These are phyloP conservation scores for Drosophila guanche DNA, from an alignment of 1,140 invertebrate genomes.

Conservation along the genomic window DNA sequence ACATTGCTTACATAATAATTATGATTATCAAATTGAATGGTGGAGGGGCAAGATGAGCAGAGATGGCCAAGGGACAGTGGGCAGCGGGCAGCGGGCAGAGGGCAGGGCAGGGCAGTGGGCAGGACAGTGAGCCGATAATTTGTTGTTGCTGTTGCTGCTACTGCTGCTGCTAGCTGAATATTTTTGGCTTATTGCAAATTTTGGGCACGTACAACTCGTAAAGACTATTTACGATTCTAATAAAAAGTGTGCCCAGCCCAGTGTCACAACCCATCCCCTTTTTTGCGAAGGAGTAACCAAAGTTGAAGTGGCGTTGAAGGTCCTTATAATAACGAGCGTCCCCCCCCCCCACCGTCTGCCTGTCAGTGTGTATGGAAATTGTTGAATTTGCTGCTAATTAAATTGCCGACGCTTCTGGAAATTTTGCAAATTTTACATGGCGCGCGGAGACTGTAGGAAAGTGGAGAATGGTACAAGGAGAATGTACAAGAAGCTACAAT, in stretches of 20 bases:
- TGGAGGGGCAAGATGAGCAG: neutral
- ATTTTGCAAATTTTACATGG: constrained; percentile 67
- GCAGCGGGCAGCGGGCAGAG: constrained; percentile 4
- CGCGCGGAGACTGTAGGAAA: neutral
- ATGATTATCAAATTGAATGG: constrained; percentile 69
- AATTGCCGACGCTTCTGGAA: constrained; percentile 61
- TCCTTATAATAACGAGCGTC: constrained; percentile 47
- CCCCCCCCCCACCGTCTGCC: neutral
- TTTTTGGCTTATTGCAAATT: constrained; percentile 79
- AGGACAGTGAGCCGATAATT: constrained; percentile 62
- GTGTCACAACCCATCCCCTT: constrained; percentile 36
- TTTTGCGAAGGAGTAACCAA: constrained; percentile 42
- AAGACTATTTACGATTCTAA: constrained; percentile 82
- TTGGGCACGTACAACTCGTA: constrained; percentile 80
- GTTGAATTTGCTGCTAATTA: constrained; percentile 81
- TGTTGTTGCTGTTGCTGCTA: constrained; percentile 60
- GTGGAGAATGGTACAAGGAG: no score
- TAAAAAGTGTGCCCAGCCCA: constrained; percentile 69
- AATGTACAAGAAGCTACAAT: no score
- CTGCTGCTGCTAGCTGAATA: constrained; percentile 42
- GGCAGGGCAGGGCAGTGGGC: neutral
- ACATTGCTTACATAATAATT: constrained; percentile 67
- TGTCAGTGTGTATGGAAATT: constrained; percentile 63
- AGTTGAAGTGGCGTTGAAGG: constrained; percentile 39
- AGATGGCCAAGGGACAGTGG: no score